Conservation (phyloP, 2,113 vertebrate genomes). For the Prunella himalayana region DNA sequence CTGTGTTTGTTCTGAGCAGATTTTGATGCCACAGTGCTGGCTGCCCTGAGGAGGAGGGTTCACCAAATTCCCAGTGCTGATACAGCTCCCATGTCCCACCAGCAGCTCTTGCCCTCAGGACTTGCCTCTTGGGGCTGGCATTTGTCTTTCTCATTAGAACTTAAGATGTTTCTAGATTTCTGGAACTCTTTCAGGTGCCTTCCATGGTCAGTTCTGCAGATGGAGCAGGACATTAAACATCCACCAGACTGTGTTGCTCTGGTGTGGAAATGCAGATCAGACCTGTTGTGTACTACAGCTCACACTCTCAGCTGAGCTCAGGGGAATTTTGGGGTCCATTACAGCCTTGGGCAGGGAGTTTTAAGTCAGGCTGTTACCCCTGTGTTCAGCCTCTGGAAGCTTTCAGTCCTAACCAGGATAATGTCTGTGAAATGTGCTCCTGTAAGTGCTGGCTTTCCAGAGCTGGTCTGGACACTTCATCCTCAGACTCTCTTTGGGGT, state of each 20-base stretch:
- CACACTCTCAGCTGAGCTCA: neutral
- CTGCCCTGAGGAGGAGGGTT: neutral
- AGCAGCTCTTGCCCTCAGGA: neutral
- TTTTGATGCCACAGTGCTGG: neutral
- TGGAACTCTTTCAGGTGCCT: neutral
- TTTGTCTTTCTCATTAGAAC: neutral
- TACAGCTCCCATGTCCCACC: neutral
- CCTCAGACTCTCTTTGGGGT: neutral
- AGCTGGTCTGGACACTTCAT: neutral
- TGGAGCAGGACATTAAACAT: neutral
- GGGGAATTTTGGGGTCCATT: neutral
- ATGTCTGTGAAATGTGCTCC: neutral
- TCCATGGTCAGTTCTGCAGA: neutral
- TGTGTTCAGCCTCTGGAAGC: neutral
- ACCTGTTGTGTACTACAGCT: neutral
- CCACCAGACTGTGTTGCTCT: neutral
- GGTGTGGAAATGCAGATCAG: accelerated
- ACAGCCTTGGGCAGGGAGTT: neutral
- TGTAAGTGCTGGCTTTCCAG: neutral
- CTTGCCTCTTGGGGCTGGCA: neutral
- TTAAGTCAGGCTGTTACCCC: neutral
- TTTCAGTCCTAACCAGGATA: neutral
- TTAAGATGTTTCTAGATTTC: neutral
- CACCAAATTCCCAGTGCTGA: neutral
- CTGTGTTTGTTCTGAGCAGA: neutral